These are phyloP conservation scores for Cryptotis parvus DNA, from an alignment of 2,113 vertebrate genomes.

Conservation along the genomic window DNA sequence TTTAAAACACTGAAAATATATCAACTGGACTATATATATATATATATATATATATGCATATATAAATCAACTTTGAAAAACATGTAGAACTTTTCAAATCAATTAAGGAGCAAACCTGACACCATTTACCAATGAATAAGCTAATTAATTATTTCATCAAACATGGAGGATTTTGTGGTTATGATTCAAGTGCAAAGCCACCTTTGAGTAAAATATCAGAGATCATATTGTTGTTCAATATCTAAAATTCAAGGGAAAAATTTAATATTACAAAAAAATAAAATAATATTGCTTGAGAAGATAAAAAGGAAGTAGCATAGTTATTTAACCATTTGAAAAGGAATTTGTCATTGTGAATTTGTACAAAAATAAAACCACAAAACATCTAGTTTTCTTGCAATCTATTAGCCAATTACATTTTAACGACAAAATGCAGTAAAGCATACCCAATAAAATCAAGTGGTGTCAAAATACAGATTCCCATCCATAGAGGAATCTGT, in stretches of 20 bases:
- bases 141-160: background rate
- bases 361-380: slow-evolving; percentile 63
- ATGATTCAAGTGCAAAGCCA: background rate
- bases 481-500: slow-evolving; percentile 52
- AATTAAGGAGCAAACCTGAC: background rate
- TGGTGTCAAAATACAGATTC: slow-evolving; percentile 73
- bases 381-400: slow-evolving; percentile 75
- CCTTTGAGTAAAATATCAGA: slow-evolving; percentile 44
- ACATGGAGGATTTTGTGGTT: slow-evolving; percentile 15
- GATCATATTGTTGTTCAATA: slow-evolving; percentile 45
- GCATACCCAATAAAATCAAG: slow-evolving; percentile 46
- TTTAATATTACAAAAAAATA: too few relatives aligned
- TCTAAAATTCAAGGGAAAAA: background rate
- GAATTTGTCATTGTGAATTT: slow-evolving; percentile 64
- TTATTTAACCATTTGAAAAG: slow-evolving; percentile 49
- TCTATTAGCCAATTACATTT: slow-evolving; percentile 72
- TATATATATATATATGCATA: background rate
- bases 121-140: background rate
- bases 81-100: slow-evolving; percentile 18
- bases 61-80: background rate
- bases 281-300: background rate
- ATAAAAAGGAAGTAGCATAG: slow-evolving; percentile 48
- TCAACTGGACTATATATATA: background rate
- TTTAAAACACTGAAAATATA: background rate
- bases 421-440: slow-evolving; percentile 70